Conservation (phyloP, 2,888 invertebrate species). For the Mesopsocus fuscifrons region DNA sequence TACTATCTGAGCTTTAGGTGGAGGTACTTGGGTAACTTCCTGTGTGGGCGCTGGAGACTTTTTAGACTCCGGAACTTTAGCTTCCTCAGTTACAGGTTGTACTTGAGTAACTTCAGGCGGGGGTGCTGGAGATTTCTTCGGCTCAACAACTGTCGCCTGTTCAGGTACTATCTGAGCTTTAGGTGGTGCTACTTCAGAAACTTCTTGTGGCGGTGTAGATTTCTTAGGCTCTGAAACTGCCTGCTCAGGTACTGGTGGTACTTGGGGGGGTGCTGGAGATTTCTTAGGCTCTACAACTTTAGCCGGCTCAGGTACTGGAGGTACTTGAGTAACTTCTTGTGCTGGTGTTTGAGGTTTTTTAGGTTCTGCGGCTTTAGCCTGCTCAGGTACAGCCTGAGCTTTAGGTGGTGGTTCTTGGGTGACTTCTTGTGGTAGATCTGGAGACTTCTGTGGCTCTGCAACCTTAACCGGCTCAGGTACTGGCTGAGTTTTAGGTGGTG, state of each 20-base stretch:
- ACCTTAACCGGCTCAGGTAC: constrained; percentile 16
- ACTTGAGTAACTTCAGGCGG: no score
- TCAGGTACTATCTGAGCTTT: constrained; percentile 17
- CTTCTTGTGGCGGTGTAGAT: background rate
- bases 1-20: constrained; percentile 12
- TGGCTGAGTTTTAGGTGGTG: constrained; percentile 11
- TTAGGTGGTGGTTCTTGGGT: constrained; percentile 1
- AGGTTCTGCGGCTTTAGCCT: constrained; percentile 18
- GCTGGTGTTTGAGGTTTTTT: constrained; percentile 17
- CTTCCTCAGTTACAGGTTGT: no score
- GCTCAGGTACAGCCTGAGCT: constrained; percentile 16
- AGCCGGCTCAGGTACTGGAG: no score
- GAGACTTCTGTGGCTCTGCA: constrained; percentile 18
- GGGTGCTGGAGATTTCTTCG: constrained; percentile 17
- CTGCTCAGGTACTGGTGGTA: constrained; percentile 8
- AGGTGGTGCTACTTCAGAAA: constrained; percentile 14
- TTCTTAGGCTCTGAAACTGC: background rate
- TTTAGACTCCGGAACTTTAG: no score
- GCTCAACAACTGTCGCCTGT: constrained; percentile 16
- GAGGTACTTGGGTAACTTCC: background rate
- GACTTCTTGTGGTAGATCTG: constrained; percentile 6
- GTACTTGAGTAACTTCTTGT: no score
- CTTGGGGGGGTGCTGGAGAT: constrained; percentile 2
- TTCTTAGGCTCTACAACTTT: no score
- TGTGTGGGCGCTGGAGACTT: constrained; percentile 2